These are phyloP conservation scores for Amblyraja radiata DNA, from an alignment of 2,797 vertebrate genomes.

Conservation along the genomic window DNA sequence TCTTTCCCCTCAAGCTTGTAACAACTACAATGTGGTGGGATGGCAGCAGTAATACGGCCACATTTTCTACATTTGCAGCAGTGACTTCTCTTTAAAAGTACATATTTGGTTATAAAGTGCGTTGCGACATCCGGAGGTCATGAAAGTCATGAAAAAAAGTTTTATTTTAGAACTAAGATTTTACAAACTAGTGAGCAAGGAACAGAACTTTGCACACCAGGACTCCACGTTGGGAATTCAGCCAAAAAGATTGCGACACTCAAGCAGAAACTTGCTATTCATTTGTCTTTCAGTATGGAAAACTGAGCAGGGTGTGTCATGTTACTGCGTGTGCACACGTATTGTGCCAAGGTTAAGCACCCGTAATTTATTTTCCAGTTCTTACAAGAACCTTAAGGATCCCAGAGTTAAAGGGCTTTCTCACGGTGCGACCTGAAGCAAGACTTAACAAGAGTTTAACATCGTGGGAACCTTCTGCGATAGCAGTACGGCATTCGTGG, in stretches of 20 bases:
- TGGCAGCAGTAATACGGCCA: constrained; percentile 45
- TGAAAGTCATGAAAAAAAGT: neutral
- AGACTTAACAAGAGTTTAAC: too few species aligned
- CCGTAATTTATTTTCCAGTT: neutral
- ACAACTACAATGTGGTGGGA: constrained; percentile 47
- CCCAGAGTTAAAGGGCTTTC: too few species aligned
- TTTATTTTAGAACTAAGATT: neutral
- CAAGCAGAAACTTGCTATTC: neutral
- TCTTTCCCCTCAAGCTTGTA: constrained; percentile 42
- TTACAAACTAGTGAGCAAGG: neutral
- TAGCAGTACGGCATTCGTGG: too few species aligned
- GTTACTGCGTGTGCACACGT: neutral
- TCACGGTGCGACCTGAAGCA: too few species aligned
- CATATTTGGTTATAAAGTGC: neutral
- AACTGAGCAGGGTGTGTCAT: neutral
- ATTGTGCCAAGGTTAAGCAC: neutral
- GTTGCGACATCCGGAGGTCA: neutral
- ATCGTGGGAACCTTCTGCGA: too few species aligned
- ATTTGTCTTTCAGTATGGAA: neutral
- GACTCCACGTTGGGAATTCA: neutral
- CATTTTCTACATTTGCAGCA: neutral
- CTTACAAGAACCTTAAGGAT: neutral
- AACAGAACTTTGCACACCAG: neutral
- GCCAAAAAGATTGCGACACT: neutral
- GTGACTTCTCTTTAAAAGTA: neutral